These are phyloP conservation scores for Philereme transversata DNA, from an alignment of 2,888 invertebrate genomes.

Conservation along the genomic window DNA sequence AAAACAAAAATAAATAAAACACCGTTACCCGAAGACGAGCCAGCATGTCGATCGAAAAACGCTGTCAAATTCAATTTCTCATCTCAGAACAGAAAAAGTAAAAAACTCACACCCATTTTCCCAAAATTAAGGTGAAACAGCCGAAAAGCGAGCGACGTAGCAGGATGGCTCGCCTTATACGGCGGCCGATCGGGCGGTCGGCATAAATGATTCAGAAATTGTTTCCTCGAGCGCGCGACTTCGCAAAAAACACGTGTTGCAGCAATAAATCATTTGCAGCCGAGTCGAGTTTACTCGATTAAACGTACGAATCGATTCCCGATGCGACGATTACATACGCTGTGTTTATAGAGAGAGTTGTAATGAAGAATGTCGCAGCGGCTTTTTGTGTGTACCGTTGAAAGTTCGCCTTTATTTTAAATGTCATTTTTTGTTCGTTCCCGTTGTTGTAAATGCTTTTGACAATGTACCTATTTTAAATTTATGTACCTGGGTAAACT, in stretches of 20 bases:
- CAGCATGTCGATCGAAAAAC: constrained; percentile 44
- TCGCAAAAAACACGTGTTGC: constrained; percentile 81
- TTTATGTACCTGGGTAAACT: constrained; percentile 24
- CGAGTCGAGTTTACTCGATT: constrained; percentile 77
- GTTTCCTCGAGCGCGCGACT: constrained; percentile 73
- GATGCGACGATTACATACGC: constrained; percentile 70
- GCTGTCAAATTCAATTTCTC: constrained; percentile 68
- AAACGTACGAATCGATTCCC: constrained; percentile 77
- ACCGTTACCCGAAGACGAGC: constrained; percentile 44
- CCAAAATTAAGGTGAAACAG: constrained; percentile 73
- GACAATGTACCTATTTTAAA: constrained; percentile 37
- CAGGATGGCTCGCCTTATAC: constrained; percentile 53
- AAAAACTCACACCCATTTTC: constrained; percentile 57
- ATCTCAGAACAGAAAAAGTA: constrained; percentile 52
- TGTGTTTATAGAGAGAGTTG: constrained; percentile 76
- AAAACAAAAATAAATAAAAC: constrained; percentile 8
- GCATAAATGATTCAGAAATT: constrained; percentile 81
- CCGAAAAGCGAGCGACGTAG: constrained; percentile 46
- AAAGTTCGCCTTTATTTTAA: constrained; percentile 49
- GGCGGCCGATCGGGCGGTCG: constrained; percentile 68
- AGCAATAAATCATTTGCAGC: constrained; percentile 79
- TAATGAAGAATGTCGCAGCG: constrained; percentile 73
- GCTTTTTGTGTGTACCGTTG: constrained; percentile 60
- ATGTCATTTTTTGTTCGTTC: constrained; percentile 52
- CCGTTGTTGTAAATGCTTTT: constrained; percentile 48